Percentiles rank a stretch among this genome's conserved stretches.
phyloP scores from a whole-genome alignment of 2,888 invertebrate genomes.

The Lasioglossum leucozonium region DNA sequence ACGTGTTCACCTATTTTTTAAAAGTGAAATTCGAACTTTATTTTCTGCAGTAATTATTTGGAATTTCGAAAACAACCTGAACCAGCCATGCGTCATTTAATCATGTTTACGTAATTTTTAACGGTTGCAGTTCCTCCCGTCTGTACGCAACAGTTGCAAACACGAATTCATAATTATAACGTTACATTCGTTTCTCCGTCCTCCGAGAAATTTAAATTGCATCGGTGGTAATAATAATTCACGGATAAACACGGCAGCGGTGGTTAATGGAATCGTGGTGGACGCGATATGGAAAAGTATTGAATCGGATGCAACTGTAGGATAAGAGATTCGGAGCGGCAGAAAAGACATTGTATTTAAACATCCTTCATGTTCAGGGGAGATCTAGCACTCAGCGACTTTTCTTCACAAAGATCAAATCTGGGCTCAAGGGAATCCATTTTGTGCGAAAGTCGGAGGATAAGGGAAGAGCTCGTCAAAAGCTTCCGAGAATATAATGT shows the following conservation, averaged over 20 bases:
- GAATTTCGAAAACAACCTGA: background rate
- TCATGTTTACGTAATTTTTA: too few relatives aligned
- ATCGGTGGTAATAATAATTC: background rate
- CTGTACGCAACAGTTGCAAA: background rate
- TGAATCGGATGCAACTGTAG: background rate
- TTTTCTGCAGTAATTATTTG: background rate
- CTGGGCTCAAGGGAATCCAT: slow-evolving; percentile 1
- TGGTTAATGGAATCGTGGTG: background rate
- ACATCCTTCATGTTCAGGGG: background rate
- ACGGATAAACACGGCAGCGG: background rate
- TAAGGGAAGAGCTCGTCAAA: background rate
- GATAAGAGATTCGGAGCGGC: background rate
- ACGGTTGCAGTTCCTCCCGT: too few relatives aligned
- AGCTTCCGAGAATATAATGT: background rate
- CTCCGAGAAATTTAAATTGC: background rate
- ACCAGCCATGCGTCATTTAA: background rate
- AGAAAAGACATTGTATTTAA: background rate
- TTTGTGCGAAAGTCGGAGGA: background rate
- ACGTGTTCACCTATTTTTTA: background rate
- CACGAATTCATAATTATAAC: background rate
- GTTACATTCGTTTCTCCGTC: too few relatives aligned
- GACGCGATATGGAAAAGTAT: background rate
- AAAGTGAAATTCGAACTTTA: too few relatives aligned
- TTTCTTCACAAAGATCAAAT: background rate
- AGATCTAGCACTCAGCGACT: background rate